Evolutionary conservation across 2,113 vertebrate genomes (phyloP), one percentile per base, ranked within the genome.

Genomic region (Ia io): DNA sequence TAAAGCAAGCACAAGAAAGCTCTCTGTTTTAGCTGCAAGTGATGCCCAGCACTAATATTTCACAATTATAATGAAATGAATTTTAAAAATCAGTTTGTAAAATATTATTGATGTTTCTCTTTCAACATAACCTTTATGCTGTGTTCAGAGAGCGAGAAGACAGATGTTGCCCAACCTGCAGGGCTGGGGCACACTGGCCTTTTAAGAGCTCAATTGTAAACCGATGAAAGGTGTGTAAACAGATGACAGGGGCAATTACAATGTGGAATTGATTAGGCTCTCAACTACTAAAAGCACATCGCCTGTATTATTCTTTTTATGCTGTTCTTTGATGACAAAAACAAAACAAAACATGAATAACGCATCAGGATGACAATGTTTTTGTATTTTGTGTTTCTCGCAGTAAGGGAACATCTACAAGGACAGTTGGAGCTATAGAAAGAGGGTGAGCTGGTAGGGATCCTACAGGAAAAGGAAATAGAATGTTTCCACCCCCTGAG

Each of bases 21-120:
- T 82, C 49, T 92, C 40, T 32, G 61, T 97, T 96, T 96, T 25
- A 40, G 71, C 74, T 90, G 35, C 82, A 95, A 96, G 83, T 93
- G 91, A 94, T 74, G 83, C 69, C 91, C 42, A 79, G 70, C 44
- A 69, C 6, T 90, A 59, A 93, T 91, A 67, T 96, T 98, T 97
- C 93, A 95, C 76, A 95, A 98, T 97, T 95, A 94, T 18, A 94
- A 95, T 85, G 96, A 97, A 97, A 96, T 42, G 25, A 92, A 96
- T 71, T 69, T 92, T 93, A 96, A 98, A 98, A 96, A 82, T 90
- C n/a, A 82, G 84, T 91, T 95, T 97, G 17, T 85, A 95, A 97
- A 95, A 53, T 28, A 78, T 91, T 96, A 95, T 40, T 49, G 86
- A 35, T 93, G 83, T 95, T 69, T 94, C 25, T 96, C 44, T 93